These are phyloP conservation scores for Pelecanus crispus DNA, from an alignment of 2,113 vertebrate genomes.

Conservation along the genomic window DNA sequence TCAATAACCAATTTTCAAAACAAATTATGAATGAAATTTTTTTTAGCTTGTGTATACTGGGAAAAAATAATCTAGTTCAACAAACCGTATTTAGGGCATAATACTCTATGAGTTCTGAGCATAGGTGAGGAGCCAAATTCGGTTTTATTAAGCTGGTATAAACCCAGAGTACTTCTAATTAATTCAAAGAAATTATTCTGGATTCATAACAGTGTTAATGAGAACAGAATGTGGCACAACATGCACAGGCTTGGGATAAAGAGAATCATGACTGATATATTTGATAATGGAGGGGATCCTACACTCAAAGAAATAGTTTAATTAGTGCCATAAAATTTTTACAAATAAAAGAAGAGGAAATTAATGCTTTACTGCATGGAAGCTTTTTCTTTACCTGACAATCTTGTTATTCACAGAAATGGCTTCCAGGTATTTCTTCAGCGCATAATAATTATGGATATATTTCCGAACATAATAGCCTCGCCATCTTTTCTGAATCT, in stretches of 20 bases:
- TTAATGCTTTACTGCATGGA: background rate
- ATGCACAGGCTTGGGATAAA: background rate
- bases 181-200: background rate
- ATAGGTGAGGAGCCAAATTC: background rate
- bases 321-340: background rate
- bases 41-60: background rate
- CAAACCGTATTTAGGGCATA: background rate
- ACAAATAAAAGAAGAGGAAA: slow-evolving; percentile 12
- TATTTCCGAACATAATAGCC: slow-evolving; percentile 85
- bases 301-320: background rate
- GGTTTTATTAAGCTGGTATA: background rate
- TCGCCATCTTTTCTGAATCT: slow-evolving; percentile 92
- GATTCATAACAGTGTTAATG: background rate
- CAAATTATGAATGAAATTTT: background rate
- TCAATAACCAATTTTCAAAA: background rate
- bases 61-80: background rate
- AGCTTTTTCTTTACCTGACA: slow-evolving; percentile 80
- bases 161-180: background rate
- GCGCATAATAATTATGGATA: slow-evolving; percentile 85
- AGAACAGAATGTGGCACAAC: background rate
- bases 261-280: background rate
- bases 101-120: background rate
- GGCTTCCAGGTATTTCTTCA: slow-evolving; percentile 82
- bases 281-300: background rate
- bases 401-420: slow-evolving; percentile 78